Percentiles rank a stretch among this genome's conserved stretches.
These are phyloP conservation scores for Perdix hodgsoniae DNA, from an alignment of 2,797 vertebrate species.

Conservation along the genomic window DNA sequence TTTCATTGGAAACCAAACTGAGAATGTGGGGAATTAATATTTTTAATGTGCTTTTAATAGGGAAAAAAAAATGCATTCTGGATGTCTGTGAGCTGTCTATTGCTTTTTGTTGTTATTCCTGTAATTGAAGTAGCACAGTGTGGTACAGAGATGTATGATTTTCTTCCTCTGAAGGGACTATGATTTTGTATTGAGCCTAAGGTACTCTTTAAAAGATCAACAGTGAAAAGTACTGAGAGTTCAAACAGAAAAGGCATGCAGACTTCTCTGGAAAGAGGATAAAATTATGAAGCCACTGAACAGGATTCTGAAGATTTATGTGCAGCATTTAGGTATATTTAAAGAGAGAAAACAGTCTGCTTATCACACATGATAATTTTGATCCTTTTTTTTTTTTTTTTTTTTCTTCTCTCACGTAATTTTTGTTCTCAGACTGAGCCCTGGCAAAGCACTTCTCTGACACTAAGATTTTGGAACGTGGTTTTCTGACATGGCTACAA, in stretches of 20 bases:
- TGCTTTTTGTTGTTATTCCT: slow-evolving; percentile 34
- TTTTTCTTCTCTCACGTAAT: not conserved
- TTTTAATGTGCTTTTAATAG: slow-evolving; percentile 37
- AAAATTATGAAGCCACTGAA: not conserved
- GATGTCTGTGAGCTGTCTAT: not conserved
- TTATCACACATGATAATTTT: not conserved
- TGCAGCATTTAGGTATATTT: not conserved
- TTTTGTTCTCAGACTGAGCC: not conserved
- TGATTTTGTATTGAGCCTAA: not conserved
- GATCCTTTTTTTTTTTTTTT: not conserved
- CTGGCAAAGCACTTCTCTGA: not conserved
- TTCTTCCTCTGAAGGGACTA: not conserved
- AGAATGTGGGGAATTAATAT: slow-evolving; percentile 15
- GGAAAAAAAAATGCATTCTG: not conserved
- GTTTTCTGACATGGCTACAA: not conserved
- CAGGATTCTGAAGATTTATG: not conserved
- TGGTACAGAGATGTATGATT: not conserved
- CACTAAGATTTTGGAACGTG: not conserved
- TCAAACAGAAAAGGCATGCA: not conserved
- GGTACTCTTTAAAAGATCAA: not conserved
- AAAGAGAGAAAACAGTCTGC: not conserved
- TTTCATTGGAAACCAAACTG: slow-evolving; percentile 14
- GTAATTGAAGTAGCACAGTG: not conserved
- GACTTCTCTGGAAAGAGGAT: not conserved
- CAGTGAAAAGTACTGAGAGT: not conserved